Evolutionary conservation across 2,888 invertebrate genomes (phyloP), one percentile per base, ranked within the genome.

Genomic region (Lasioglossum marginatum): DNA sequence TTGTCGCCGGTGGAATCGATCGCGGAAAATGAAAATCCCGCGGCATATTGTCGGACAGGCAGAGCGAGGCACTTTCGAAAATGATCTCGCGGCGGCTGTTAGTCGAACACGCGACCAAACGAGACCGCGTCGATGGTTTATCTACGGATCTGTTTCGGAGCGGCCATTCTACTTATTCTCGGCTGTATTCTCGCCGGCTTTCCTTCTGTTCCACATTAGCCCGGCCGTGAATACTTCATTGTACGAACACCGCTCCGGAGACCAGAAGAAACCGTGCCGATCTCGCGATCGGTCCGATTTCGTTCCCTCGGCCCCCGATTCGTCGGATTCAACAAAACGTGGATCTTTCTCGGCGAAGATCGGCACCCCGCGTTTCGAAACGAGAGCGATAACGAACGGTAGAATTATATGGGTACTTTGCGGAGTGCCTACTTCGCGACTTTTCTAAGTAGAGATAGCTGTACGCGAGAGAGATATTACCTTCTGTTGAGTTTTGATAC

Each of bases 131-230:
- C 63, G 71, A 83, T 57, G 63, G 84, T 83, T 79, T 85, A 83
- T 83, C 84, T 71, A 52, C 19, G 60, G 60, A 83, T 83, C 83
- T 79, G 79, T 85, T 84, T 83, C 79, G 63, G 63, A 72, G 63
- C 70, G 52, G 84, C 71, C 76, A 85, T 83, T 85, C 84, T 75
- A 85, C 84, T 85, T 85, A 83, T 85, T 79, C 85, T 57, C 75
- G 74, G 60, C 83, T 71, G 75, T 74, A 43, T 83, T 83, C 79
- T 63, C 79, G 79, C 72, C 37, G 79, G 84, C 85, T 85, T 85
- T 85, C 72, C 82, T 81, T 83, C 85, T 85, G 84, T 83, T 85
- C 85, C 57, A 79, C 85, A 85, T 85, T 85, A 83, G 37, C 84
- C 37, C 75, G 85, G 10, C 63, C 79, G 74, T 79, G 79, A 79